Base-by-base conservation (phyloP, 2,797 vertebrate genomes). In the Melopsittacus undulatus region DNA sequence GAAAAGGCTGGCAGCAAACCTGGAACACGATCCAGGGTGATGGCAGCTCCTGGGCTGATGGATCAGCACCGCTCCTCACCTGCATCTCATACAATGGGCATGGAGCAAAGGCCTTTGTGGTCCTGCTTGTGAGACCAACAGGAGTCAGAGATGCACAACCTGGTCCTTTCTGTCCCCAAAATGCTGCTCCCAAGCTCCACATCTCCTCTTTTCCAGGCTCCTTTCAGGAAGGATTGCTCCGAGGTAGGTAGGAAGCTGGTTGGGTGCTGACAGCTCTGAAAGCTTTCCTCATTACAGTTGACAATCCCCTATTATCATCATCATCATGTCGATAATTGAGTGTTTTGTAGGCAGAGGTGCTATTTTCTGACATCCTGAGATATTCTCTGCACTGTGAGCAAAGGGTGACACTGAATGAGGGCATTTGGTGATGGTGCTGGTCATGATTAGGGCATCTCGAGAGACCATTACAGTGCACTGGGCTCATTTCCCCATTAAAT, bases 201-300 rank as follows among this genome's bases (percentile, higher is more conserved):
- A 36, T 61, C 75, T 83, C 72, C 52, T 70, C 52, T 92, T 86
- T 68, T 64, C 72, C 78, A 74, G 38, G 51, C 72, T 89, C 30
- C 91, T 62, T 83, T 75, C 11, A 63, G 87, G 78, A 90, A 67
- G 69, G 80, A 81, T 92, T 69, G 29, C 83, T 73, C 29, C 0
- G 13, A 57, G 74, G 56, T 64, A n/a, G 83, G 86, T 92, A 29
- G 78, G 67, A 36, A 83, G 52, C 76, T 75, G 79, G 64, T 74
- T 92, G 94, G 70, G 16, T 88, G 72, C 90, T 96, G 95, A 89
- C 91, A 92, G 85, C 59, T 94, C 94, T 95, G 87, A 94, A 94
- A 94, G 95, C 86, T 84, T 84, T 74, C 63, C 91, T 93, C 51
- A 10, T 94, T 86, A 61, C 63, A 81, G 89, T 38, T 96, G 96